Evolutionary conservation across 2,113 vertebrate species (phyloP).

Genomic region (Octodon degus): DNA sequence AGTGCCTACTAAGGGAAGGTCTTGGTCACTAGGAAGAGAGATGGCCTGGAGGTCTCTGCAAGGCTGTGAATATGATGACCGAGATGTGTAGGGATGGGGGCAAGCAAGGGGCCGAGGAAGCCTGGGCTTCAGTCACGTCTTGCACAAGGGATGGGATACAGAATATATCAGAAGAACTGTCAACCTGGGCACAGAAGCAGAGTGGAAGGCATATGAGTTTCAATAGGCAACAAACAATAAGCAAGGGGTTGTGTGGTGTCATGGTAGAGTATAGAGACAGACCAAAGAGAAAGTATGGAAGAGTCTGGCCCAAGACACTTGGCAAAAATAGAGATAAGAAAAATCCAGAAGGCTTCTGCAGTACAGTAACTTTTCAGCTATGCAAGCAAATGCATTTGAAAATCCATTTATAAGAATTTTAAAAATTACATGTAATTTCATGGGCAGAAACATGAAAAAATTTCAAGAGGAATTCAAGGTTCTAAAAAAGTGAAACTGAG

Average conservation of each 20-base stretch:
- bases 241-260: too few relatives aligned
- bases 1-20: accelerated
- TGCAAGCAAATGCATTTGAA: neutral
- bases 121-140: neutral
- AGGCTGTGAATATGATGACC: neutral
- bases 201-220: neutral
- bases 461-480: neutral
- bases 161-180: neutral
- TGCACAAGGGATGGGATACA: neutral
- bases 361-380: neutral
- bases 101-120: neutral
- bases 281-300: neutral
- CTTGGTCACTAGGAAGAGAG: neutral
- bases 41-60: neutral
- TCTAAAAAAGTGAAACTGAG: neutral
- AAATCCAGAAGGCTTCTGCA: neutral
- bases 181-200: neutral
- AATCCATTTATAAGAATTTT: neutral
- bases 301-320: neutral
- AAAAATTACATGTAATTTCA: neutral
- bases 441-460: neutral
- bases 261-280: accelerated
- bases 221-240: too few relatives aligned
- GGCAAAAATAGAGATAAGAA: neutral
- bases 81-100: neutral